Conservation (phyloP, 92 coral and sea anemone species). For the Hydrozoanthus gracilis region DNA sequence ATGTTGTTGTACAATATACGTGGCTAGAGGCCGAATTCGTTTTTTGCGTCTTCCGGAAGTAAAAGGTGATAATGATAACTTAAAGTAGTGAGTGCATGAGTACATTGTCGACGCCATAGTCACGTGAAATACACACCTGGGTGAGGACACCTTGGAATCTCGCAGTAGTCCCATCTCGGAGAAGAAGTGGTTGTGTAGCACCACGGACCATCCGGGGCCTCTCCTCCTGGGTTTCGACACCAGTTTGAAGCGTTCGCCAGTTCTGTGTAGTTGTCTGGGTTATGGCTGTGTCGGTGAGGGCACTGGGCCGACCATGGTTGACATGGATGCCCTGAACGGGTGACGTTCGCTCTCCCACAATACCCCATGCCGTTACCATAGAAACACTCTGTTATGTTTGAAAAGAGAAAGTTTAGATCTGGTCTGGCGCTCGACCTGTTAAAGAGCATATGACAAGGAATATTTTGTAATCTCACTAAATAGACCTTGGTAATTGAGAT, state of each 20-base stretch:
- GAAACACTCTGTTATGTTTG: conserved; percentile 53
- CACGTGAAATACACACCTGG: conserved; percentile 11
- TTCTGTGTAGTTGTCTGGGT: conserved; percentile 56
- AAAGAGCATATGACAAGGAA: background rate
- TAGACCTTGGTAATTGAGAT: too few relatives aligned
- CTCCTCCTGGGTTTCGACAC: conserved; percentile 82
- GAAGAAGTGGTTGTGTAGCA: conserved; percentile 68
- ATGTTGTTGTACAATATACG: too few relatives aligned
- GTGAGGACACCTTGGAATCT: conserved; percentile 50
- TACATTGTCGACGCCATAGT: too few relatives aligned
- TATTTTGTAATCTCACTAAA: too few relatives aligned
- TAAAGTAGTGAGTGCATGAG: too few relatives aligned
- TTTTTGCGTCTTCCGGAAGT: too few relatives aligned
- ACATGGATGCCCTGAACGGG: conserved; percentile 70
- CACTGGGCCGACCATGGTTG: conserved; percentile 84
- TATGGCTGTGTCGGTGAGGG: conserved; percentile 75
- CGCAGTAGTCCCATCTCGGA: conserved; percentile 76
- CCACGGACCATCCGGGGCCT: conserved; percentile 78
- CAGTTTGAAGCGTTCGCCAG: conserved; percentile 65
- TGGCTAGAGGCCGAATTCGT: too few relatives aligned
- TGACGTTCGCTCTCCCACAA: conserved; percentile 63
- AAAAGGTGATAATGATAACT: too few relatives aligned
- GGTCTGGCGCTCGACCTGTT: background rate
- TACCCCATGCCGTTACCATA: conserved; percentile 71
- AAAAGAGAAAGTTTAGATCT: background rate